Evolutionary conservation across 2,797 vertebrate genomes (phyloP).

Genomic region (Eupleurogrammus muticus): DNA sequence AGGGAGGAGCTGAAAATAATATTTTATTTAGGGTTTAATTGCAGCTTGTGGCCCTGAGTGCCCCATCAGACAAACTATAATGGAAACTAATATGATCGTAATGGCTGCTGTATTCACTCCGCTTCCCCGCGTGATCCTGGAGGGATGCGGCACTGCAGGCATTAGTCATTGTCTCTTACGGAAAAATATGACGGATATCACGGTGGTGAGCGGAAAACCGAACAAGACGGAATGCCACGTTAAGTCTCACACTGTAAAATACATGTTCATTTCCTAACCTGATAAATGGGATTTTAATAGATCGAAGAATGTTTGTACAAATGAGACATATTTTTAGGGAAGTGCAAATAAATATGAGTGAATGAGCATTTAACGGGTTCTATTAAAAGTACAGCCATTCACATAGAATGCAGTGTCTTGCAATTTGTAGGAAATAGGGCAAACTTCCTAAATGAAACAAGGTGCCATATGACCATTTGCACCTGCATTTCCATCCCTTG

Average conservation of each 20-base stretch:
- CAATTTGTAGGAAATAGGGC: background rate
- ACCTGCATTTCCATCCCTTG: slow-evolving; percentile 25
- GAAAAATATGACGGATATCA: slow-evolving; percentile 7
- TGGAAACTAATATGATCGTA: slow-evolving; percentile 76
- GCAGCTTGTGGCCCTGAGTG: slow-evolving; percentile 76
- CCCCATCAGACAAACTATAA: slow-evolving; percentile 76
- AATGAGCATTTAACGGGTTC: slow-evolving; percentile 2
- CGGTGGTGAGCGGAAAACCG: slow-evolving; percentile 8
- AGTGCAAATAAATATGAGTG: background rate
- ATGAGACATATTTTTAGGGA: background rate
- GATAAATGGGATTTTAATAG: background rate
- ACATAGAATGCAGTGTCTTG: background rate
- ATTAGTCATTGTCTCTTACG: slow-evolving; percentile 32
- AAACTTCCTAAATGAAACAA: slow-evolving; percentile 22
- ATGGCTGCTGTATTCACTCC: slow-evolving; percentile 72
- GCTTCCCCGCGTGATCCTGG: slow-evolving; percentile 50
- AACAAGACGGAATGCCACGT: slow-evolving; percentile 41
- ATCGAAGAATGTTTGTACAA: background rate
- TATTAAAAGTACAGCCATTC: background rate
- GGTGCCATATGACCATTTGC: slow-evolving; percentile 28
- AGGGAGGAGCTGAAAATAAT: slow-evolving; percentile 71
- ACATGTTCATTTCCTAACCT: background rate
- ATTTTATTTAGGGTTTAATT: slow-evolving; percentile 84
- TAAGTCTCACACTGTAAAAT: slow-evolving; percentile 8
- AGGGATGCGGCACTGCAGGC: slow-evolving; percentile 44